Base-by-base conservation (phyloP, 1,140 invertebrate species). In the Mactra quadrangularis region DNA sequence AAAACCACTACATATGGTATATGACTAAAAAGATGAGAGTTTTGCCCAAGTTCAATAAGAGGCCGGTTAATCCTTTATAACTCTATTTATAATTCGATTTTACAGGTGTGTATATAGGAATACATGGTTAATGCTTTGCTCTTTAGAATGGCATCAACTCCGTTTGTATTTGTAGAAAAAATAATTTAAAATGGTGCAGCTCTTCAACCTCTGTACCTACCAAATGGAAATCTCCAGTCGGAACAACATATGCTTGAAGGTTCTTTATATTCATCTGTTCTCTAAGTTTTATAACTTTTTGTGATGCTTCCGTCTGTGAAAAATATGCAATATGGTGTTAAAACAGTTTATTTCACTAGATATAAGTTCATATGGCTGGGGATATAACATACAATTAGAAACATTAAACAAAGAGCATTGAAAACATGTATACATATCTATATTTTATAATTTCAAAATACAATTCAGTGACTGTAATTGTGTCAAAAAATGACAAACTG, bases 141-240 rank as follows among this genome's bases (percentile, higher is more conserved):
- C n/a, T n/a, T n/a, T n/a, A n/a, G n/a, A n/a, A n/a, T n/a, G n/a
- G n/a, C n/a, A 41, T 41, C 38, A 41, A 7, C 15, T 41, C 15
- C 38, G 15, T 7, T 6, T 6, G 6, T 6, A 41, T 7, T 7
- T 41, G 38, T 41, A 41, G 38, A 41, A 41, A 15, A 41, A 41
- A 41, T 53, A 53, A 9, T 53, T 53, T 53, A 19, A 53, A n/a
- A 53, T 19, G 52, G 19, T 4, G 19, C 19, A 22, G 52, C 19
- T 19, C 25, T 55, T 55, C 6, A 55, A 62, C 25, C 25, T 35
- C 17, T 3, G 25, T 15, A 75, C 55, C 6, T 75, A 75, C 72
- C 57, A 75, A 19, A n/a, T 75, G 72, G 38, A 75, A 75, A 31
- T 75, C 72, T 27, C 27, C 72, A 7, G 72, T 59, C 15, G 72